These are phyloP conservation scores for Allophyes oxyacanthae DNA, from an alignment of 2,888 invertebrate species.

Conservation along the genomic window DNA sequence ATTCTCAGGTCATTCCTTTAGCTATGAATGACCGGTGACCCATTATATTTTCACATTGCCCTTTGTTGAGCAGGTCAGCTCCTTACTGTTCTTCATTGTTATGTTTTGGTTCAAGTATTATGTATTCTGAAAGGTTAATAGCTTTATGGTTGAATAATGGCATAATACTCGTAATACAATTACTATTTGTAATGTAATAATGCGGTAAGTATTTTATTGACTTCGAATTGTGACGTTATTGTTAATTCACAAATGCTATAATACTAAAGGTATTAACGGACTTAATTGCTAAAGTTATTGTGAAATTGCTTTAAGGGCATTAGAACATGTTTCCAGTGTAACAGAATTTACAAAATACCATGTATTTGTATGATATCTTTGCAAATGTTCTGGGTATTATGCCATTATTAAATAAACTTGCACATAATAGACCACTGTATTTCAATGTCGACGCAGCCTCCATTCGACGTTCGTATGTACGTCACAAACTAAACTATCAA, in stretches of 20 bases:
- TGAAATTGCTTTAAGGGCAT: conserved; percentile 30
- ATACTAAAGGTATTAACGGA: conserved; percentile 24
- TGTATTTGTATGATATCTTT: conserved; percentile 60
- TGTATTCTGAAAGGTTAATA: conserved; percentile 43
- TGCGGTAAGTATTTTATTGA: conserved; percentile 22
- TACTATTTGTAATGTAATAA: conserved; percentile 47
- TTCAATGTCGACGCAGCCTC: conserved; percentile 43
- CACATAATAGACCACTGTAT: conserved; percentile 53
- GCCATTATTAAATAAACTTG: conserved; percentile 65
- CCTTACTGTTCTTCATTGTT: conserved; percentile 21
- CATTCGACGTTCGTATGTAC: conserved; percentile 20
- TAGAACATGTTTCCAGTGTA: conserved; percentile 48
- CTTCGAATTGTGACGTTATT: conserved; percentile 31
- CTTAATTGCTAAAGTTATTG: conserved; percentile 38
- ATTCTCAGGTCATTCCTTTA: neutral
- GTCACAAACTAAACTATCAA: conserved; percentile 30
- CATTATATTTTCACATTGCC: conserved; percentile 26
- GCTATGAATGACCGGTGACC: conserved; percentile 8
- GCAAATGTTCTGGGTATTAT: conserved; percentile 61
- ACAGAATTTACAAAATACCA: conserved; percentile 57
- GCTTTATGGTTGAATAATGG: conserved; percentile 47
- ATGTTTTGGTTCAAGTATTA: conserved; percentile 29
- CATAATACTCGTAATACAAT: conserved; percentile 46
- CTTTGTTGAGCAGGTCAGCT: conserved; percentile 38
- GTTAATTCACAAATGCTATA: conserved; percentile 36